Evolutionary conservation across 2,113 vertebrate species (phyloP), one percentile per base, ranked within the genome.

Genomic region (Nannospalax galili): DNA sequence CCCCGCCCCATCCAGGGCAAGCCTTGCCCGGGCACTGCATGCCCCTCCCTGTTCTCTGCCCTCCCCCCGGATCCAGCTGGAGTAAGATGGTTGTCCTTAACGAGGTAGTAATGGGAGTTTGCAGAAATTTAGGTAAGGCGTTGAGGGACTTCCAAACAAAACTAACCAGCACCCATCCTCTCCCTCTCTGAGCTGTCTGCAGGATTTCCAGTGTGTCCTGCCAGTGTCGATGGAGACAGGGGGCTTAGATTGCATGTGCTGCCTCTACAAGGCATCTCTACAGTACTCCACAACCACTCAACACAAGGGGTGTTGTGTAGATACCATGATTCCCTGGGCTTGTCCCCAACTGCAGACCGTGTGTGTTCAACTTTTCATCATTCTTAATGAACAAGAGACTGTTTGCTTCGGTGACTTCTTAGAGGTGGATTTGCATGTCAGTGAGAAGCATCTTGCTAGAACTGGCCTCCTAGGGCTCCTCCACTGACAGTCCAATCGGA

Each of bases 141-240:
- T 16, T 8, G 0, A 77, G 37, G 42, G 4, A 5, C 9, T 56
- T 37, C 1, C 42, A 10, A 20, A 26, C 7, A 45, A 1, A 12
- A 5, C 20, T 72, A 14, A 7, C 3, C 5, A 0, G 5, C 64
- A 19, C 77, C 30, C 72, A 1, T 0, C 4, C n/a, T 4, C 15
- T 1, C 28, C 1, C 11, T n/a, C 58, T 30, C 4, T 0, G 60
- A 12, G 37, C 7, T 3, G 0, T 1, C 10, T 4, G 35, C 58
- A 28, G 0, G 0, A 9, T 26, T 56, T 1, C 19, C 69, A 5
- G 58, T 5, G 48, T 22, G 65, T n/a, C 79, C 16, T 1, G 28
- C 9, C 37, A 2, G 64, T 16, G 37, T 11, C 0, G 60, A 42
- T n/a, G 15, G 14, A 6, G 20, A 32, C 79, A 1, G 2, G 7